Evolutionary conservation across 2,113 vertebrate species (phyloP), one percentile per base, ranked within the genome.

Genomic region (Reinhardtius hippoglossoides): DNA sequence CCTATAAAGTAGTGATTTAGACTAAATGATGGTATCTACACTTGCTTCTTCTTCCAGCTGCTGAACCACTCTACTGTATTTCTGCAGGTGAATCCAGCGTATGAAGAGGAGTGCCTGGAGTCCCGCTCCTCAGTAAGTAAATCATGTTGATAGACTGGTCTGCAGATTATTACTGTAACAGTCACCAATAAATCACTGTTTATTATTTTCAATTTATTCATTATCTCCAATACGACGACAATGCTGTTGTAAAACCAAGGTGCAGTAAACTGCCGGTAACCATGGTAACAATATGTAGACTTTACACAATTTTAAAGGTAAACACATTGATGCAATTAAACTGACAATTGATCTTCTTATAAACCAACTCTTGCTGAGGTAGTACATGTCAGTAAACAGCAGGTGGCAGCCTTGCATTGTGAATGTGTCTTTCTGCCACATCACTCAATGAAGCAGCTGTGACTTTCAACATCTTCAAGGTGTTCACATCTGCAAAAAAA

Each of bases 81-180:
- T 73, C 91, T 95, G 91, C 94, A 99, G 97, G 95, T 96, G 92
- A 98, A 98, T 94, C 96, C 96, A 92, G 97, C 98, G 83, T 99
- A 97, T 96, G 96, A 98, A 92, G 97, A 98, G 91, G 97, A 97
- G 90, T 95, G 96, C 89, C 93, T 95, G 89, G 96, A 97, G 90
- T 96, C 93, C 83, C 96, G 96, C 90, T 96, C 95, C 77, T 95
- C 96, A 91, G 97, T 98, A 95, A 97, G 96, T 96, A 57, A 58
- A 15, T 20, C 56, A 26, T 18, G 13, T 8, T 20, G 5, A 50
- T 20, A 76, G 20, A 60, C 9, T 58, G 42, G 3, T 65, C 27
- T 35, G 48, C 24, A 48, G 44, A 18, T 48, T 48, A 16, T 16
- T 18, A 48, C 14, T 48, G 44, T 48, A 9, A 54, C 50, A n/a